Evolutionary conservation across 2,113 vertebrate genomes (phyloP).

Genomic region (Oryzias woworae): DNA sequence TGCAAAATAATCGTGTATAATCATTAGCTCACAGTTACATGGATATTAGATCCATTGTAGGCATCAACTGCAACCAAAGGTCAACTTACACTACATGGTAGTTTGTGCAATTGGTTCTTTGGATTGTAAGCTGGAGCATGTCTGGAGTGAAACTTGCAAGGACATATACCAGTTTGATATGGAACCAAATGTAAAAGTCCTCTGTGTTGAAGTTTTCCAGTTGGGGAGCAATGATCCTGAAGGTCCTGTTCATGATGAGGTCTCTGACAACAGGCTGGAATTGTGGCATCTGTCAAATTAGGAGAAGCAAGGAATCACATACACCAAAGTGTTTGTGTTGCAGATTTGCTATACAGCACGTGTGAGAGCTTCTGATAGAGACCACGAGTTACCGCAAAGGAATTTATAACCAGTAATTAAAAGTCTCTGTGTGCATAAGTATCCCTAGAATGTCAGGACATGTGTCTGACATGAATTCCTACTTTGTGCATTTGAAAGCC

Average conservation of each 20-base stretch:
- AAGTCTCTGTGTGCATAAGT: not conserved
- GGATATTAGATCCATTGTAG: not conserved
- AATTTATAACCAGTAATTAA: not conserved
- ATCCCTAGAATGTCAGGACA: not conserved
- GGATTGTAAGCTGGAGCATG: slow-evolving; percentile 30
- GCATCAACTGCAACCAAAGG: not conserved
- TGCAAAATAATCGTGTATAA: not conserved
- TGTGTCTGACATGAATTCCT: too few relatives aligned
- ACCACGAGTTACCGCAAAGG: not conserved
- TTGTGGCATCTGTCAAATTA: not conserved
- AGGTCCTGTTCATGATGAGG: slow-evolving; percentile 51
- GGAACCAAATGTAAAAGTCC: slow-evolving; percentile 24
- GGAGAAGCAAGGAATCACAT: not conserved
- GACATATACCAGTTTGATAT: slow-evolving; percentile 29
- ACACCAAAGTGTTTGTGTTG: too few relatives aligned
- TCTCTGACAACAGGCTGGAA: slow-evolving; percentile 35
- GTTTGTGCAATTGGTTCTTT: slow-evolving; percentile 1
- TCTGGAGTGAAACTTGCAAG: slow-evolving; percentile 38
- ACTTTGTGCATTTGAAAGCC: not conserved
- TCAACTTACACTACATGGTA: slow-evolving; percentile 47
- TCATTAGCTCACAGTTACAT: not conserved
- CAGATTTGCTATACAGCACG: too few relatives aligned
- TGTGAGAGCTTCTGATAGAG: too few relatives aligned
- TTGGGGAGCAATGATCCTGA: slow-evolving; percentile 29
- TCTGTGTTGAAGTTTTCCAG: slow-evolving; percentile 9